Evolutionary conservation across 2,113 vertebrate species (phyloP).

Genomic region (Mirounga angustirostris): DNA sequence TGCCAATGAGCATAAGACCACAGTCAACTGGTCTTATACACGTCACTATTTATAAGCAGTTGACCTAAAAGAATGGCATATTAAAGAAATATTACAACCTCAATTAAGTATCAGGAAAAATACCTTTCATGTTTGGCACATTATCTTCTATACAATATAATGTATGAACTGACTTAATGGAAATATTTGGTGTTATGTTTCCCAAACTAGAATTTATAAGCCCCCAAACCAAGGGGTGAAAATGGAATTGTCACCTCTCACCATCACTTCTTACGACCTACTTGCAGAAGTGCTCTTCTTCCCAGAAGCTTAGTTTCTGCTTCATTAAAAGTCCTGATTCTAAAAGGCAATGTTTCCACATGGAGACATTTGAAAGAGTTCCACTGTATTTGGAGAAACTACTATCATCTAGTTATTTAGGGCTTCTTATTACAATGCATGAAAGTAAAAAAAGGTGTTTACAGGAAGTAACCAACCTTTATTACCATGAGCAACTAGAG

Average conservation of each 20-base stretch:
- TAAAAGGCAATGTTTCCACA: background rate
- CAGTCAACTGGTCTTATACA: background rate
- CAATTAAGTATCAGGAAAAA: background rate
- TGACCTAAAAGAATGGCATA: background rate
- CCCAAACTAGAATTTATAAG: background rate
- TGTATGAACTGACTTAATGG: background rate
- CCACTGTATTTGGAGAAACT: background rate
- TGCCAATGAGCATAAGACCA: background rate
- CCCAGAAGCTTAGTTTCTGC: background rate
- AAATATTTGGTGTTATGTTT: background rate
- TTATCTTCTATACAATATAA: background rate
- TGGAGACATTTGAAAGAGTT: background rate
- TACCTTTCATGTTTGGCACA: background rate
- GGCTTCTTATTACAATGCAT: background rate
- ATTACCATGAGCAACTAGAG: background rate
- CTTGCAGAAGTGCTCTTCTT: background rate
- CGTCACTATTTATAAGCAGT: background rate
- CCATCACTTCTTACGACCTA: background rate
- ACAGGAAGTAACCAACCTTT: background rate
- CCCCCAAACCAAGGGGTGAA: background rate
- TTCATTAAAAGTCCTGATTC: background rate
- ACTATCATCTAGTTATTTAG: background rate
- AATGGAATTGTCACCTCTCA: background rate
- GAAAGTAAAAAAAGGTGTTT: background rate
- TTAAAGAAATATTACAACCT: background rate